These are phyloP conservation scores for Cataglyphis altisquamis DNA, from an alignment of 2,888 invertebrate species.

Conservation along the genomic window DNA sequence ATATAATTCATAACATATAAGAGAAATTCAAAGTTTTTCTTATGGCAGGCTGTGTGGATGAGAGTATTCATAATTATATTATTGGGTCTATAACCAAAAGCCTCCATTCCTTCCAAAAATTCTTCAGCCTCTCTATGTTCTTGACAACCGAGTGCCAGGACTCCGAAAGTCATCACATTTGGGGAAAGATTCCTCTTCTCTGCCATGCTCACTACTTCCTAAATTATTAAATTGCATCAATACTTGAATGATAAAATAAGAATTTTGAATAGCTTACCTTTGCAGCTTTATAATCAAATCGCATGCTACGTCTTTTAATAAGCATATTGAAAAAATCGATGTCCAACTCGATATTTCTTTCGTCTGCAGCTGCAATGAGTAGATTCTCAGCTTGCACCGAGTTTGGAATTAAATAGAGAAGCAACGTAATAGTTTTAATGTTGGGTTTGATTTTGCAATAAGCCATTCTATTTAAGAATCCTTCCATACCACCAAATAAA, in stretches of 20 bases:
- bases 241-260: background rate
- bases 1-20: slow-evolving; percentile 90
- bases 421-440: slow-evolving; percentile 92
- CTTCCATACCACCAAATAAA: slow-evolving; percentile 92
- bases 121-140: slow-evolving; percentile 89
- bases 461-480: slow-evolving; percentile 93
- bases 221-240: slow-evolving; percentile 65
- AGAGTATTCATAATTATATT: slow-evolving; percentile 92
- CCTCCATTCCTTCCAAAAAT: slow-evolving; percentile 91
- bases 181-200: slow-evolving; percentile 84
- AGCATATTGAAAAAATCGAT: slow-evolving; percentile 95
- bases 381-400: slow-evolving; percentile 90
- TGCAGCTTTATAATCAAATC: slow-evolving; percentile 91
- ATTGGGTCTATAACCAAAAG: slow-evolving; percentile 90
- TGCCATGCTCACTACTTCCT: slow-evolving; percentile 80
- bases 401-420: slow-evolving; percentile 91
- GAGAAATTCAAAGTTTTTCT: slow-evolving; percentile 90
- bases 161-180: slow-evolving; percentile 95
- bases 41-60: slow-evolving; percentile 89
- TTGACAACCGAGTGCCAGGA: slow-evolving; percentile 93
- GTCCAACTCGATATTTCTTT: slow-evolving; percentile 89
- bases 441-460: slow-evolving; percentile 90
- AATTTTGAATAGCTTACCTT: slow-evolving; percentile 87
- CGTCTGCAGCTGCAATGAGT: slow-evolving; percentile 89
- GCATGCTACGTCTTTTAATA: slow-evolving; percentile 92